Conservation (phyloP, 2,797 vertebrate genomes). For the Galagoides demidoff region DNA sequence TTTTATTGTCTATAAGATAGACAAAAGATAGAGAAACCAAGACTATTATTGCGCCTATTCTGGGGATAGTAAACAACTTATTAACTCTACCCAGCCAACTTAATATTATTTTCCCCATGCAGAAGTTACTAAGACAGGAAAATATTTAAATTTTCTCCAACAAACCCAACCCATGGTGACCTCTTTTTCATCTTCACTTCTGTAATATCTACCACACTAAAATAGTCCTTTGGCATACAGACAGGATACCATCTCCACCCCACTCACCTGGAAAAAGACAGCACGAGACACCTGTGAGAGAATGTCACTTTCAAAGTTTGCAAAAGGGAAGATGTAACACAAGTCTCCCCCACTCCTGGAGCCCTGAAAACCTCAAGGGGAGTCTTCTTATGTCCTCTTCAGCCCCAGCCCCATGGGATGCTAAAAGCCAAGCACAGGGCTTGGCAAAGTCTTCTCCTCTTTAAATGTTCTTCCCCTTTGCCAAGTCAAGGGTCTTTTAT, state of each 20-base stretch:
- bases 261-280: not conserved
- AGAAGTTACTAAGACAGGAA: slow-evolving; percentile 5
- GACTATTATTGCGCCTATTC: not conserved
- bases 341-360: not conserved
- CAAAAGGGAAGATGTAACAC: not conserved
- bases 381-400: not conserved
- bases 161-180: not conserved
- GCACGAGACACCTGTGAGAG: not conserved
- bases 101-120: not conserved
- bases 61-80: not conserved
- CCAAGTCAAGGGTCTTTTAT: not conserved
- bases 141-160: not conserved
- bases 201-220: not conserved
- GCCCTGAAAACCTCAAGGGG: not conserved
- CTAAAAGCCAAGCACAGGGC: not conserved
- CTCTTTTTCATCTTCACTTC: not conserved
- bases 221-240: not conserved
- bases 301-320: not conserved
- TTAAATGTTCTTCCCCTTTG: not conserved
- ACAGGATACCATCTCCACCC: not conserved
- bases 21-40: not conserved
- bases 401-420: not conserved
- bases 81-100: not conserved
- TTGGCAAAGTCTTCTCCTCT: not conserved
- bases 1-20: not conserved